These are phyloP conservation scores for Branchellion lobata DNA, from an alignment of 2,888 invertebrate genomes.

Conservation along the genomic window DNA sequence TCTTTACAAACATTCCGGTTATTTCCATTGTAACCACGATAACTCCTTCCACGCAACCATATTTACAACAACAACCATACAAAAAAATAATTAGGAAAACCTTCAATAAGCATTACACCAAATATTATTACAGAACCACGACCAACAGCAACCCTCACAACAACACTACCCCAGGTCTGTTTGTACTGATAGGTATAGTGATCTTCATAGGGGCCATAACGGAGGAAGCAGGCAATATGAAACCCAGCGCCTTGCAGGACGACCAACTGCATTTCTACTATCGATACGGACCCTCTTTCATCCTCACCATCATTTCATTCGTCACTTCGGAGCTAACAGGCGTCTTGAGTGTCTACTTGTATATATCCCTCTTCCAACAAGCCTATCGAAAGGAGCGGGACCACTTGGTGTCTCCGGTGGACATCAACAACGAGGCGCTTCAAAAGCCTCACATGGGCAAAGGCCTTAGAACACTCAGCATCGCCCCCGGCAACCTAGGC, in stretches of 20 bases:
- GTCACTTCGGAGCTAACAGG: conserved; percentile 61
- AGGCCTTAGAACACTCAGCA: neutral
- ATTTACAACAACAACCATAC: too few relatives aligned
- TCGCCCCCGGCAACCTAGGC: too few relatives aligned
- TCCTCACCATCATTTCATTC: conserved; percentile 61
- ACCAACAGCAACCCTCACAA: too few relatives aligned
- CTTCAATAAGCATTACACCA: too few relatives aligned
- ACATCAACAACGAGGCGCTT: conserved; percentile 36
- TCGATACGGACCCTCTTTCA: conserved; percentile 61
- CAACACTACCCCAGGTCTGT: conserved; percentile 56
- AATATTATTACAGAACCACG: too few relatives aligned
- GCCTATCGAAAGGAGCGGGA: conserved; percentile 60
- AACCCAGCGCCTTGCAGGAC: conserved; percentile 51
- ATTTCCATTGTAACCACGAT: too few relatives aligned
- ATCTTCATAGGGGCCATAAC: conserved; percentile 62
- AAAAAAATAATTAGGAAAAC: too few relatives aligned
- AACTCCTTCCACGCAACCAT: too few relatives aligned
- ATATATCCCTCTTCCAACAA: conserved; percentile 61
- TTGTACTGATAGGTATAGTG: conserved; percentile 61
- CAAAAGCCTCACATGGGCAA: neutral
- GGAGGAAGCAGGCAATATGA: conserved; percentile 60
- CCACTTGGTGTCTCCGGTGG: conserved; percentile 52
- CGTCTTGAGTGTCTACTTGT: conserved; percentile 61
- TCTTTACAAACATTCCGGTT: too few relatives aligned
- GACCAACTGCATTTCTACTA: conserved; percentile 60